These are phyloP conservation scores for Anoncus sp. DNA, from an alignment of 2,888 invertebrate species.

Conservation along the genomic window DNA sequence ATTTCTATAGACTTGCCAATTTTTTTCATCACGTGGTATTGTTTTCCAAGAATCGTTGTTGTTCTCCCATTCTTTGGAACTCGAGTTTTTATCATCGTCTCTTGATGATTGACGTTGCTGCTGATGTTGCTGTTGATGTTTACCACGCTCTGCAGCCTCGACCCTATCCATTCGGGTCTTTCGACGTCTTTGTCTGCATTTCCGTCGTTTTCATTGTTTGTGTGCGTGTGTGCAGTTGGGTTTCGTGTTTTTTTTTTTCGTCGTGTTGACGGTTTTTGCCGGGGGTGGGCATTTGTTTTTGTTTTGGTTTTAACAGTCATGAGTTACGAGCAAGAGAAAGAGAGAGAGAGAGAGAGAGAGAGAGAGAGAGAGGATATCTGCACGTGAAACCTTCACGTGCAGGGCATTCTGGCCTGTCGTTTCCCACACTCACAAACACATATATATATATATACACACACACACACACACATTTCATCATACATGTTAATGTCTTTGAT, in stretches of 20 bases:
- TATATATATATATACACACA: too few relatives aligned
- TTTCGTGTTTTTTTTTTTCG: constrained; percentile 79
- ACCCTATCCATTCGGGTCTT: constrained; percentile 77
- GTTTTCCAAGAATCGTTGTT: constrained; percentile 63
- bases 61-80: constrained; percentile 79
- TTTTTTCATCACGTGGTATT: constrained; percentile 78
- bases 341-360: constrained; percentile 72
- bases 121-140: constrained; percentile 81
- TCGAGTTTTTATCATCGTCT: constrained; percentile 70
- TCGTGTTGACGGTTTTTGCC: constrained; percentile 24
- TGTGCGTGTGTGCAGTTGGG: too few relatives aligned
- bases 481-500: too few relatives aligned
- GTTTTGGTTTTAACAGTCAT: too few relatives aligned
- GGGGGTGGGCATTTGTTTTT: constrained; percentile 37
- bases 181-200: constrained; percentile 81
- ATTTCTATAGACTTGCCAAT: constrained; percentile 82
- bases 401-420: too few relatives aligned
- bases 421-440: too few relatives aligned
- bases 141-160: constrained; percentile 70
- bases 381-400: too few relatives aligned
- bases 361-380: too few relatives aligned
- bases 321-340: constrained; percentile 73
- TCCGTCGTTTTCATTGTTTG: constrained; percentile 68
- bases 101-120: constrained; percentile 58
- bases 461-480: too few relatives aligned